phyloP scores from a whole-genome alignment of 2,113 vertebrate species.

The Neomonachus schauinslandi region DNA sequence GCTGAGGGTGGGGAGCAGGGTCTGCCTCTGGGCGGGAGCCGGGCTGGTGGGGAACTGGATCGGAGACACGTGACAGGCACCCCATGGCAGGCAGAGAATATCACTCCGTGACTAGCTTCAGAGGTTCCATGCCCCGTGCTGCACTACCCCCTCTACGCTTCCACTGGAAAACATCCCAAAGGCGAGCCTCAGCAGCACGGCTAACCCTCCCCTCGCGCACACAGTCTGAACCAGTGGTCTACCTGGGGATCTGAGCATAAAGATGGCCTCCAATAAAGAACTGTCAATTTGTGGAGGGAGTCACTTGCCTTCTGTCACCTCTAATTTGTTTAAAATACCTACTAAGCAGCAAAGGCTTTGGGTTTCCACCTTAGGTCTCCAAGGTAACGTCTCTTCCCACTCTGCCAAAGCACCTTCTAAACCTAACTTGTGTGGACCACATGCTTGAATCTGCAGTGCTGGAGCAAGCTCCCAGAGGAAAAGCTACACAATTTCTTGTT shows the following conservation, averaged over 20 bases:
- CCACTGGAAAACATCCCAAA: neutral
- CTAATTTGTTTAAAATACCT: neutral
- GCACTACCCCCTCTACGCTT: rapidly evolving
- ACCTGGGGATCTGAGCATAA: neutral
- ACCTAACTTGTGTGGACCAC: too few species aligned
- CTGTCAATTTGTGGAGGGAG: neutral
- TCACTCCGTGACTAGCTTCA: neutral
- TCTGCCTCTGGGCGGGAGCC: neutral
- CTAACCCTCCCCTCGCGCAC: neutral
- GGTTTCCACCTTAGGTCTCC: neutral
- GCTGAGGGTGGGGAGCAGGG: neutral
- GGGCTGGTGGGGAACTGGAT: neutral
- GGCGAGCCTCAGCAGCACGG: neutral
- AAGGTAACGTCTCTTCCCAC: neutral
- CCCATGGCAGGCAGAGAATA: neutral
- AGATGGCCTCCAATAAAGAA: neutral
- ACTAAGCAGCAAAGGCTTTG: neutral
- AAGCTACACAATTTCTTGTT: neutral
- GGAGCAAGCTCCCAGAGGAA: neutral
- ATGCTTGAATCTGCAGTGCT: neutral
- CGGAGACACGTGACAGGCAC: neutral
- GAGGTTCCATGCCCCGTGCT: neutral
- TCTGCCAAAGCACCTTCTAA: neutral
- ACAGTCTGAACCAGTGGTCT: neutral
- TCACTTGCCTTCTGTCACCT: neutral